Conservation (phyloP, 2,797 vertebrate species). For the Mus minutoides region DNA sequence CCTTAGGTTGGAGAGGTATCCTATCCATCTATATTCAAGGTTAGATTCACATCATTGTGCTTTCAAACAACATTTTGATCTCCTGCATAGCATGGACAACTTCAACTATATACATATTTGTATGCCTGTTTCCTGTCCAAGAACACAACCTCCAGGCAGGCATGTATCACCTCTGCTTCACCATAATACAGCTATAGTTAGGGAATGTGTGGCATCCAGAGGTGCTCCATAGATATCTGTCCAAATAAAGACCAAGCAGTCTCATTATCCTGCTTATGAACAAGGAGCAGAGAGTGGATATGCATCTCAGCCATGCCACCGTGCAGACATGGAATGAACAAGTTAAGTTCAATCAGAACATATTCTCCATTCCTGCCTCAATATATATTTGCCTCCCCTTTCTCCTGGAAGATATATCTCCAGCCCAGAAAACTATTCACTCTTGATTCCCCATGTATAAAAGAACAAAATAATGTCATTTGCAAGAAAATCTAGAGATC, state of each 20-base stretch:
- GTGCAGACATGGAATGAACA: conserved; percentile 15
- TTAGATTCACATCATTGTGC: conserved; percentile 2
- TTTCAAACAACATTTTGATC: conserved; percentile 27
- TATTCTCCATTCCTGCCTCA: not conserved
- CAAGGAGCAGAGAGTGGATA: not conserved
- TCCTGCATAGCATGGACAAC: conserved; percentile 22
- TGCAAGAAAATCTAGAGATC: not conserved
- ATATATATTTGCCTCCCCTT: not conserved
- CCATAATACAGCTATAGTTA: not conserved
- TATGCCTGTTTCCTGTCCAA: not conserved
- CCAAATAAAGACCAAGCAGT: conserved; percentile 53
- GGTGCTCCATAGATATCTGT: conserved; percentile 3
- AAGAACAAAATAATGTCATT: not conserved
- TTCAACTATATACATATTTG: conserved; percentile 10
- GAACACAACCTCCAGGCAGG: not conserved
- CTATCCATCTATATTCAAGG: conserved; percentile 40
- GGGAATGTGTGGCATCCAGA: not conserved
- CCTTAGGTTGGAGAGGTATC: not conserved
- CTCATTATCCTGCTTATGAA: not conserved
- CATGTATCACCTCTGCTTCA: not conserved
- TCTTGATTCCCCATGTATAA: not conserved
- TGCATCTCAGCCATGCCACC: not conserved
- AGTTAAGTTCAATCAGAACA: conserved; percentile 47
- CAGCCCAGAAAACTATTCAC: not conserved
- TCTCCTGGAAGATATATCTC: conserved; percentile 46